Evolutionary conservation across 30 jellyfish, hydroid and myxozoan genomes (phyloP), one percentile per base, ranked within the genome.

Genomic region (Aurelia aurita complex sp. Pacific): DNA sequence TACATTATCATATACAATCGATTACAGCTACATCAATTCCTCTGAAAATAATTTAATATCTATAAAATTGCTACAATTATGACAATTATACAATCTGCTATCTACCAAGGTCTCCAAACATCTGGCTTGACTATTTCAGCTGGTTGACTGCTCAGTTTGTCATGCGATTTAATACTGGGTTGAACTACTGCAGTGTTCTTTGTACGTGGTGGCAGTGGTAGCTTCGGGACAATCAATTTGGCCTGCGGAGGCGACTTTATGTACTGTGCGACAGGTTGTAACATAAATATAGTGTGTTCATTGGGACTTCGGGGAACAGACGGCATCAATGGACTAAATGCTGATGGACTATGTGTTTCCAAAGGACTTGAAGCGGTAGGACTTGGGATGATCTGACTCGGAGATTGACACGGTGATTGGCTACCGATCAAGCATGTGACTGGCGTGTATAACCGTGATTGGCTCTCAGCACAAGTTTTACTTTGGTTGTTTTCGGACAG

Each of bases 61-160:
- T 62, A 77, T 78, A 77, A 50, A 34, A 35, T 77, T 11, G 1
- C 23, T 13, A 19, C 64, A 46, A 50, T 66, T 33, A 63, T 16
- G 23, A 19, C 64, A 46, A 50, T 66, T 33, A 63, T 16, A 54
- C 43, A 12, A 63, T 63, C 29, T 2, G 50, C 8, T 55, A 13
- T 72, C 90, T 72, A 82, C 91, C 91, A 82, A 2, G 91, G 91
- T 66, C 91, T 60, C 91, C 91, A 82, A 3, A 82, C 42, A 55
- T 66, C 42, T 29, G 73, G 85, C 42, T 82, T 61, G 73, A 60
- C 34, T 64, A 78, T 10, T 62, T 50, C 71, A 9, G 35, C 73
- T 52, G 64, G 12, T 19, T 16, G 79, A n/a, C 57, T 46, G 2
- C 57, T 46, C 14, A 9, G 57, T 6, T 46, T 6, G 57, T 9